Conservation (phyloP, 2,888 invertebrate genomes). For the Lamproptera curius region DNA sequence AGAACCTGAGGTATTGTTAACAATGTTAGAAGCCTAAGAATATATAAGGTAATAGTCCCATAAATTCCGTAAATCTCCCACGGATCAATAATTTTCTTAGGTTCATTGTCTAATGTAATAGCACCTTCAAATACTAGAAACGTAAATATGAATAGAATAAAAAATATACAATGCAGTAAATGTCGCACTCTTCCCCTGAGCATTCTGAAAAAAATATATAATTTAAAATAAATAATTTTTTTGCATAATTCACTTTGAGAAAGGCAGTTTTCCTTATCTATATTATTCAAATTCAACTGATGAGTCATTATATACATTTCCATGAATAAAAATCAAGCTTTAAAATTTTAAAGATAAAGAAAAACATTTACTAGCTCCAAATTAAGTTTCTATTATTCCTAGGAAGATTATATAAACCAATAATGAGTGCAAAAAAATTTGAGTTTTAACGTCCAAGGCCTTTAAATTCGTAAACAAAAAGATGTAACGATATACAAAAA, state of each 20-base stretch:
- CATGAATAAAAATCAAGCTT: not conserved
- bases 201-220: conserved; percentile 56
- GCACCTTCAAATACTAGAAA: conserved; percentile 85
- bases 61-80: conserved; percentile 89
- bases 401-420: not conserved
- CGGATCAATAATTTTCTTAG: conserved; percentile 83
- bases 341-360: no score
- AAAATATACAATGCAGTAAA: conserved; percentile 86
- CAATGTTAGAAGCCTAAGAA: conserved; percentile 88
- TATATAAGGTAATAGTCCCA: conserved; percentile 85
- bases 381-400: no score
- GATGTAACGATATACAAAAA: not conserved
- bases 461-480: not conserved
- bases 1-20: conserved; percentile 93
- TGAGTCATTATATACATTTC: no score
- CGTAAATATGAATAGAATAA: conserved; percentile 84
- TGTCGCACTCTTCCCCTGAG: conserved; percentile 86
- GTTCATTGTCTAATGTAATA: conserved; percentile 76
- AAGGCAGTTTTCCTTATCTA: no score
- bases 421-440: not conserved
- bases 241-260: not conserved
- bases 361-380: no score
- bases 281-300: no score
- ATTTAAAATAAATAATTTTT: not conserved
- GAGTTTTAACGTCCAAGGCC: not conserved